Percentiles rank a stretch among this genome's conserved stretches.
Evolutionary conservation across 2,888 invertebrate genomes (phyloP).

Genomic region (Hedya salicella): DNA sequence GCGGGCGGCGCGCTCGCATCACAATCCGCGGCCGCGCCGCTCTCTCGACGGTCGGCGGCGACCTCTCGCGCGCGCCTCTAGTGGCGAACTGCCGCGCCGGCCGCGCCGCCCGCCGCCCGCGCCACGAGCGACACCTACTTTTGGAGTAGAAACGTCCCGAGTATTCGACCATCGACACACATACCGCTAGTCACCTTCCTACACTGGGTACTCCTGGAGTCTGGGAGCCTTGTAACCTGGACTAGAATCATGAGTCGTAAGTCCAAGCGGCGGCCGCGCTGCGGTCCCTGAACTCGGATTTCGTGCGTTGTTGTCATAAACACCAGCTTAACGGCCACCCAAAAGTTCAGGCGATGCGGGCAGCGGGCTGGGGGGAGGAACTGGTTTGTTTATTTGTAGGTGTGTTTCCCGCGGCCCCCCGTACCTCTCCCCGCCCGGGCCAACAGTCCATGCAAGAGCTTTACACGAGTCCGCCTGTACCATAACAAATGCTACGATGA

Average conservation of each 20-base stretch:
- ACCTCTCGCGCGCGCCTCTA: conserved; percentile 64
- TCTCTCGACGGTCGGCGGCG: conserved; percentile 59
- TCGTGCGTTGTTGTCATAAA: conserved; percentile 21
- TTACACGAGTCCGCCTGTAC: neutral
- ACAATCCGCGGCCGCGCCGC: conserved; percentile 75
- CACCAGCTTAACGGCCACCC: conserved; percentile 26
- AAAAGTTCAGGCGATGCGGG: conserved; percentile 55
- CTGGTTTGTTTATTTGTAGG: conserved; percentile 75
- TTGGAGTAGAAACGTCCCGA: conserved; percentile 51
- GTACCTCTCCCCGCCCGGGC: no score
- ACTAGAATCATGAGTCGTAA: no score
- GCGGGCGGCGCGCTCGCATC: conserved; percentile 78
- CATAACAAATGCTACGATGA: conserved; percentile 16
- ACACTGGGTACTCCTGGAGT: conserved; percentile 19
- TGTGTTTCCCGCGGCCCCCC: conserved; percentile 51
- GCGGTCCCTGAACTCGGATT: conserved; percentile 42
- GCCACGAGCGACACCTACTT: conserved; percentile 53
- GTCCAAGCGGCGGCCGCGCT: neutral
- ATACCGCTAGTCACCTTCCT: neutral
- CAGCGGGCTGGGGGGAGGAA: conserved; percentile 53
- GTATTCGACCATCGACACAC: conserved; percentile 16
- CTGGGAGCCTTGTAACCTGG: neutral
- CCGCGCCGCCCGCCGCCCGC: conserved; percentile 44
- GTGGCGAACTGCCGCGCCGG: conserved; percentile 55
- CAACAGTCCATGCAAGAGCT: neutral